Evolutionary conservation across 2,888 invertebrate species (phyloP), one percentile per base, ranked within the genome.

Genomic region (Drosophila mimica): DNA sequence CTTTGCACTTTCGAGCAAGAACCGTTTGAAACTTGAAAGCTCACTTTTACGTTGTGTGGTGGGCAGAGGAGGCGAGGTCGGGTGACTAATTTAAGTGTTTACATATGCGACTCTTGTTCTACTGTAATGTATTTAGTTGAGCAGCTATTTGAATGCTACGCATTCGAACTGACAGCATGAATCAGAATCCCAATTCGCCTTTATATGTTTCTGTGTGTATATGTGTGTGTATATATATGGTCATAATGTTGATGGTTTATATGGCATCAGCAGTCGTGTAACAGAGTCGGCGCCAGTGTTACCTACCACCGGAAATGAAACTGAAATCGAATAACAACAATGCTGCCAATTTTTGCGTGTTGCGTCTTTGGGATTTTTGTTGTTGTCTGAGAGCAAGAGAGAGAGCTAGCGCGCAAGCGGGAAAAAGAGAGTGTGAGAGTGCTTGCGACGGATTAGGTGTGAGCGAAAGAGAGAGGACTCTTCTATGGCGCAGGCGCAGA

Each of bases 231-330:
- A 25, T 61, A 20, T 65, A 71, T 67, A 78, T 82, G 71, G 68
- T 46, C 64, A 79, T 79, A 62, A 74, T 68, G 53, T 82, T 57
- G 74, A 82, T 78, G 82, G 82, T 77, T 64, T 54, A 81, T 54
- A 54, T 52, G 30, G 67, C 77, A 71, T 68, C 66, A 38, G 54
- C 28, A 38, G 28, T 30, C 56, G 51, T 83, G 76, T 84, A 70
- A 87, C 57, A 31, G 57, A 43, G 20, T 40, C 57, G 28, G 81
- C 77, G 74, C 65, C 70, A 81, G 59, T 61, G 70, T 70, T 78
- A 68, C 70, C 78, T 78, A 83, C 73, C 68, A 89, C 89, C 90
- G 85, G 85, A 86, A 86, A 89, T 90, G 77, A 89, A 90, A 90
- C 76, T 81, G 78, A 88, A 90, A 74, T 81, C 76, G 71, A 72